phyloP scores from a whole-genome alignment of 2,797 vertebrate species.

The Craterocephalus amniculus region DNA sequence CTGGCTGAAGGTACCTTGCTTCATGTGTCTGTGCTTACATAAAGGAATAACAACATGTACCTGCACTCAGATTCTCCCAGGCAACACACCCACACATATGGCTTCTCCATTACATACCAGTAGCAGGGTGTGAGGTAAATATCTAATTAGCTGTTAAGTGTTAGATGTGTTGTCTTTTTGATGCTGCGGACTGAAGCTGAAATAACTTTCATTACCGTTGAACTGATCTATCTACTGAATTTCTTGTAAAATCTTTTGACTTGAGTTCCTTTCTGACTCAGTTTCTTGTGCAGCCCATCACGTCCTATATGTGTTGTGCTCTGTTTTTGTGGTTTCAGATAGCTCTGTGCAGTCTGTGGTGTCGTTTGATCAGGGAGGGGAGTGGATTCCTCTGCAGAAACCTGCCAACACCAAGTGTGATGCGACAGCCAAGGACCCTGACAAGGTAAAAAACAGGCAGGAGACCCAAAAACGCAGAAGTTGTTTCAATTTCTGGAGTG shows the following conservation, averaged over 20 bases:
- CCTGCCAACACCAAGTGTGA: conserved; percentile 90
- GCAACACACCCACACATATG: conserved; percentile 38
- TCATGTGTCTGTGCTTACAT: conserved; percentile 18
- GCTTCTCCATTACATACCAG: conserved; percentile 57
- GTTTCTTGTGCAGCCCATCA: neutral
- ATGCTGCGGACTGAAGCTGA: conserved; percentile 38
- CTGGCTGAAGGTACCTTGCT: conserved; percentile 86
- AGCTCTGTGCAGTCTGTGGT: conserved; percentile 91
- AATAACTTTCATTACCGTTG: conserved; percentile 31
- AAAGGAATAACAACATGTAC: conserved; percentile 27
- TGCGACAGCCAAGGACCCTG: conserved; percentile 86
- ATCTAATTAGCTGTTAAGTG: conserved; percentile 69
- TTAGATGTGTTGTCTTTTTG: conserved; percentile 50
- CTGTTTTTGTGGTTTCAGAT: conserved; percentile 77
- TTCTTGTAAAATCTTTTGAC: neutral
- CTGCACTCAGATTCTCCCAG: conserved; percentile 37
- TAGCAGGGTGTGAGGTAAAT: conserved; percentile 57
- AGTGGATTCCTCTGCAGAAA: conserved; percentile 89
- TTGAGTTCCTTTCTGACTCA: neutral
- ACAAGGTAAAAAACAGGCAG: conserved; percentile 79
- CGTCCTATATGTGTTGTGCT: conserved; percentile 1
- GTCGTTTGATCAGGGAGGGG: conserved; percentile 93
- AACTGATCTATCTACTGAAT: neutral
- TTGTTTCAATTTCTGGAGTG: neutral
- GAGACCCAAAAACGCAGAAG: neutral